phyloP scores from a whole-genome alignment of 2,888 invertebrate species.

The Microctonus hyperodae region DNA sequence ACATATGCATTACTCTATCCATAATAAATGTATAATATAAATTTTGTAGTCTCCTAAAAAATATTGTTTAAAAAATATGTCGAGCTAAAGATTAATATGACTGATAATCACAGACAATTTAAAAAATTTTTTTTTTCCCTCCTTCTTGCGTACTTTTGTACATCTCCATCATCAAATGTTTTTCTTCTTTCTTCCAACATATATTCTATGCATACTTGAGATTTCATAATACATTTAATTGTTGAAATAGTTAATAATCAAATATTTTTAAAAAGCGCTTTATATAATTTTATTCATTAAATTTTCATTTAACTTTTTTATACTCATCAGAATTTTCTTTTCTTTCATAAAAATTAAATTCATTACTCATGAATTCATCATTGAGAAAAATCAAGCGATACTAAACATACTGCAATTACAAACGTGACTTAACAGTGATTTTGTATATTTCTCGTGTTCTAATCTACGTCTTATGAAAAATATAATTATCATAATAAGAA shows the following conservation, averaged over 20 bases:
- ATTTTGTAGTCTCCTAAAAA: conserved; percentile 63
- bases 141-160: conserved; percentile 17
- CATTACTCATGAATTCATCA: background rate
- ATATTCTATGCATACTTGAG: conserved; percentile 32
- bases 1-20: conserved; percentile 58
- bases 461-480: conserved; percentile 40
- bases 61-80: conserved; percentile 63
- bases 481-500: background rate
- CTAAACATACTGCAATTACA: conserved; percentile 43
- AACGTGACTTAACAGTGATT: conserved; percentile 36
- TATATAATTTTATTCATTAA: conserved; percentile 41
- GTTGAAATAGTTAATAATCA: conserved; percentile 46
- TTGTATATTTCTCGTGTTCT: conserved; percentile 33
- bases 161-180: conserved; percentile 38
- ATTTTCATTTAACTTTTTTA: conserved; percentile 41
- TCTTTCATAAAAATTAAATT: conserved; percentile 19
- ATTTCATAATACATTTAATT: conserved; percentile 49
- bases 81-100: conserved; percentile 63
- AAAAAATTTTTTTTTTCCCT: conserved; percentile 46
- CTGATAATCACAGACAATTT: conserved; percentile 63
- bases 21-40: conserved; percentile 61
- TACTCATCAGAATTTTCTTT: conserved; percentile 14
- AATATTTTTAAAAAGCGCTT: conserved; percentile 41
- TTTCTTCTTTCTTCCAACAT: conserved; percentile 33
- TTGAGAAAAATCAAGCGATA: conserved; percentile 42